phyloP scores from a whole-genome alignment of 2,797 vertebrate genomes.

The Sebastes umbrosus region DNA sequence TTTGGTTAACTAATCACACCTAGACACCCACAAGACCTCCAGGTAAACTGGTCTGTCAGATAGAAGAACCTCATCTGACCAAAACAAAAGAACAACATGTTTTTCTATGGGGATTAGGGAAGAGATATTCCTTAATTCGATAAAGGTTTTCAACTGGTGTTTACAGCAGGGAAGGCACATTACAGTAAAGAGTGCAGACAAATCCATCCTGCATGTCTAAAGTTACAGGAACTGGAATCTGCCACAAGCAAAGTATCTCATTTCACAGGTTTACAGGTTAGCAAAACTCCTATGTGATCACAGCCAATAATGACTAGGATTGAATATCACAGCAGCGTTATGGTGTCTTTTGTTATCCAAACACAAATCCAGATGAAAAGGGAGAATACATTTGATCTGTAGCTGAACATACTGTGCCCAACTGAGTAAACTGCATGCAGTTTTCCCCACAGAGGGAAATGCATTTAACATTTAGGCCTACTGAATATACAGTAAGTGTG shows the following conservation, averaged over 20 bases:
- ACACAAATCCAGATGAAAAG: conserved; percentile 30
- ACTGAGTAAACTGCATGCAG: background rate
- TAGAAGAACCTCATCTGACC: background rate
- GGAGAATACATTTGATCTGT: background rate
- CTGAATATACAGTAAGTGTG: background rate
- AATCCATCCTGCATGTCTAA: conserved; percentile 6
- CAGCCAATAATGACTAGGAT: background rate
- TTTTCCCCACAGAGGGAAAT: background rate
- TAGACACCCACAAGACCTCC: background rate
- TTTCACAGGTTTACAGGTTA: conserved; percentile 40
- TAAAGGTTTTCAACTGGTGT: background rate
- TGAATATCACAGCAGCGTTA: conserved; percentile 20
- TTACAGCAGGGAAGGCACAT: background rate
- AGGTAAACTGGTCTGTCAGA: background rate
- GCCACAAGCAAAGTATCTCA: conserved; percentile 38
- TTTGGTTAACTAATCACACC: background rate
- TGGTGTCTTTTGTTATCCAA: conserved; percentile 21
- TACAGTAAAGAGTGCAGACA: conserved; percentile 11
- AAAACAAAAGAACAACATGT: background rate
- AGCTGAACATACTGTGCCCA: background rate
- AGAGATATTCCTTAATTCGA: background rate
- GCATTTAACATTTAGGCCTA: background rate
- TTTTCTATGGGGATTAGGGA: background rate
- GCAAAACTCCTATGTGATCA: conserved; percentile 20
- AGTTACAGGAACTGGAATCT: conserved; percentile 35